Evolutionary conservation across 2,113 vertebrate species (phyloP).

Genomic region (Corythornis vintsioides): DNA sequence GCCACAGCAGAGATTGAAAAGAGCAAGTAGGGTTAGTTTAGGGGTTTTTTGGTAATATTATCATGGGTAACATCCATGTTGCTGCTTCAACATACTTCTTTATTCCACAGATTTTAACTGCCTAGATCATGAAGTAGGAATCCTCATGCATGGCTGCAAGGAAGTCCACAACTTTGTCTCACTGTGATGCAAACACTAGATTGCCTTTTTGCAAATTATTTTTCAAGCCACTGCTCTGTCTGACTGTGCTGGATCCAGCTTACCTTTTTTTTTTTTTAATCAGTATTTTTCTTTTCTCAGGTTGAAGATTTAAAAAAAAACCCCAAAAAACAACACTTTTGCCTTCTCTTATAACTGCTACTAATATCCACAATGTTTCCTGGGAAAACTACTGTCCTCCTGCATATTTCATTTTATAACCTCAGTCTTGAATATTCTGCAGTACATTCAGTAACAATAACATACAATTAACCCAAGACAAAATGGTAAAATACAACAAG

Average conservation of each 20-base stretch:
- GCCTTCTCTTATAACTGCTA: not conserved
- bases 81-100: not conserved
- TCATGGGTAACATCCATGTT: not conserved
- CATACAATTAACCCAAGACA: not conserved
- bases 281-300: not conserved
- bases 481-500: not conserved
- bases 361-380: not conserved
- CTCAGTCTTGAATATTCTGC: not conserved
- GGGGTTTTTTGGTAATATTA: not conserved
- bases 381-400: not conserved
- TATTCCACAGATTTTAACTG: not conserved
- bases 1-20: not conserved
- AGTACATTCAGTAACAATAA: not conserved
- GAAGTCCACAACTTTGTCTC: not conserved
- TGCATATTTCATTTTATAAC: not conserved
- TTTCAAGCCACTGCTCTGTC: not conserved
- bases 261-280: not conserved
- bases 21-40: not conserved
- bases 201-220: not conserved
- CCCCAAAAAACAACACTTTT: not conserved
- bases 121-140: not conserved
- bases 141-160: not conserved
- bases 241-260: not conserved
- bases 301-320: not conserved
- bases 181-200: not conserved